Base-by-base conservation (phyloP, 2,888 invertebrate genomes). In the Drosophila falleni region DNA sequence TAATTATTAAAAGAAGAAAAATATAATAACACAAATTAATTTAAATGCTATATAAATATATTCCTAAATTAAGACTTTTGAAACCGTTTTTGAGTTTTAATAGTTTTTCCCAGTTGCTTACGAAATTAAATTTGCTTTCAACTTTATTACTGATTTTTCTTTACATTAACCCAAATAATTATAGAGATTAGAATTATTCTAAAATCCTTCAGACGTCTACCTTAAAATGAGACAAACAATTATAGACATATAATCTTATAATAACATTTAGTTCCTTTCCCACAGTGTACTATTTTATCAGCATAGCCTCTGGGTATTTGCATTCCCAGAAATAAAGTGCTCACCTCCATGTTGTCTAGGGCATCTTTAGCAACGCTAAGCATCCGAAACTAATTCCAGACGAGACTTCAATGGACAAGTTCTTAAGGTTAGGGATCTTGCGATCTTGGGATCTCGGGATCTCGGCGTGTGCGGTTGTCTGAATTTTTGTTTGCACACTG, bases 401-500 rank as follows among this genome's bases (percentile, higher is more conserved):
- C 56, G 44, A 65, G 70, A 63, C 50, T 59, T 44, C 9, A n/a
- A 44, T 46, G 49, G 50, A 49, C 64, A 50, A 51, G 44, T 59
- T 54, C 60, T 47, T 16, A 19, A 8, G 47, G 13, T 13, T 15
- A 35, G 46, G 37, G 16, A 46, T 54, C 50, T 42, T 11, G 11
- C 2, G 44, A n/a, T 19, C 23, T 26, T 29, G 16, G n/a, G 19
- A 5, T 54, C 26, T 46, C n/a, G 35, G 35, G 11, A 37, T 37
- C 37, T 41, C 84, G 84, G 88, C 87, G 84, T 85, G 88, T 88
- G 84, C 89, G 84, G 84, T 85, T 86, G 76, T 65, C 74, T 77
- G 65, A 47, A 73, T 65, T 59, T 59, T 33, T 60, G 46, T 56
- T 26, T 39, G 62, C 62, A 15, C 58, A 29, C 49, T 37, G 72